These are phyloP conservation scores for Ophioderma brevispina DNA, from an alignment of 35 echinoderm and acorn worm genomes.

Conservation along the genomic window DNA sequence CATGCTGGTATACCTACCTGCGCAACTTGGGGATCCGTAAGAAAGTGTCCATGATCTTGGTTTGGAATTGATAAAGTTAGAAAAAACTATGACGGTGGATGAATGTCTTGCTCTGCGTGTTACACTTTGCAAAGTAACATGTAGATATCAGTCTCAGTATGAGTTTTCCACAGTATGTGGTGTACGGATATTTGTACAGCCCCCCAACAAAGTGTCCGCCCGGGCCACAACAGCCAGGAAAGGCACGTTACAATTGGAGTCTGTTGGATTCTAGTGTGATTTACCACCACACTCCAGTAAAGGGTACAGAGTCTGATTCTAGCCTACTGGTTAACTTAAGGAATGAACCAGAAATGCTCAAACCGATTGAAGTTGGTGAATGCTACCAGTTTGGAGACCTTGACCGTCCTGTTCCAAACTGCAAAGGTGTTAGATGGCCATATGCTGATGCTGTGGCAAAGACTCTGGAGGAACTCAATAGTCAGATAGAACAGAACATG, in stretches of 20 bases:
- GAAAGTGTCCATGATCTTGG: background rate
- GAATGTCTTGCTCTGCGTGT: conserved; percentile 51
- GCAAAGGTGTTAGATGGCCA: conserved; percentile 32
- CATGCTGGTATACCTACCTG: background rate
- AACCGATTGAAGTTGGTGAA: conserved; percentile 12
- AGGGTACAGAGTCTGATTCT: background rate
- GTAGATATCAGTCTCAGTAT: conserved; percentile 39
- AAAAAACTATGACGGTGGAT: conserved; percentile 1
- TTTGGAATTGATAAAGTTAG: background rate
- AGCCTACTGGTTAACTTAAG: background rate
- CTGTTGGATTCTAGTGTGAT: background rate
- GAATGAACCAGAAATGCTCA: background rate
- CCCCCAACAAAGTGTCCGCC: background rate
- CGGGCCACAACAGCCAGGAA: conserved; percentile 46
- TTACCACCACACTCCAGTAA: conserved; percentile 51
- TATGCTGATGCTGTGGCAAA: conserved; percentile 50
- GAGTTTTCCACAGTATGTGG: background rate
- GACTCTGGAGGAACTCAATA: conserved; percentile 50
- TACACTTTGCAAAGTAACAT: background rate
- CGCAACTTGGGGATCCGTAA: background rate
- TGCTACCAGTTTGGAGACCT: background rate
- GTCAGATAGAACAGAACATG: background rate
- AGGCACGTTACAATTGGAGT: conserved; percentile 16
- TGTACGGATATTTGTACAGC: background rate
- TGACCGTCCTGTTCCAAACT: conserved; percentile 36